Evolutionary conservation across 2,888 invertebrate species (phyloP), one percentile per base, ranked within the genome.

Genomic region (Apamea epomidion): DNA sequence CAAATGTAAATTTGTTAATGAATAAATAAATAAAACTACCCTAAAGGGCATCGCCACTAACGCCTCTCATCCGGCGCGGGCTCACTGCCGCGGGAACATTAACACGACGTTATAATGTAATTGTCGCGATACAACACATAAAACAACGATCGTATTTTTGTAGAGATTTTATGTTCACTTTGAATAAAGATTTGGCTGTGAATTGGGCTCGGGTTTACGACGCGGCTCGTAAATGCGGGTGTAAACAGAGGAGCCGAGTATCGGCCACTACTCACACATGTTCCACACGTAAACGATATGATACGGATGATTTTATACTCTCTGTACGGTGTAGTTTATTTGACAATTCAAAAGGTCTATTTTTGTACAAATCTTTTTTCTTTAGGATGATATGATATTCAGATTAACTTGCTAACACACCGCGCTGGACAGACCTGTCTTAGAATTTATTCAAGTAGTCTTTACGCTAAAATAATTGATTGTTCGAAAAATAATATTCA

Each of bases 101-200:
- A 80, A 68, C 79, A 75, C 69, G 21, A 32, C 64, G 45, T 87
- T 82, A 81, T 79, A 83, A 82, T 73, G 80, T 80, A 81, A 89
- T 85, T 81, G 82, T 82, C 78, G 54, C 76, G 76, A 85, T 81
- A 86, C 81, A 84, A 71, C 76, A 67, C 73, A 85, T 87, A 86
- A 90, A 88, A 81, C 79, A 79, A 60, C 74, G 58, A 85, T 86
- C 80, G 77, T 82, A 75, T 86, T 87, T 90, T 89, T 84, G 87
- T 81, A 25, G 79, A 82, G 71, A 87, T 86, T 88, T 91, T 88
- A 89, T 83, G 85, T 76, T 74, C 83, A 84, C 84, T 88, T 90
- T 90, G 88, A 90, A 91, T 91, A 89, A 87, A 88, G 87, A 89
- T 89, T 89, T 81, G 85, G 81, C 80, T 78, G 80, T 81, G 87